Percentiles rank a stretch among this genome's conserved stretches.
phyloP scores from a whole-genome alignment of 1,140 invertebrate species.

The Zaprionus nigranus region DNA sequence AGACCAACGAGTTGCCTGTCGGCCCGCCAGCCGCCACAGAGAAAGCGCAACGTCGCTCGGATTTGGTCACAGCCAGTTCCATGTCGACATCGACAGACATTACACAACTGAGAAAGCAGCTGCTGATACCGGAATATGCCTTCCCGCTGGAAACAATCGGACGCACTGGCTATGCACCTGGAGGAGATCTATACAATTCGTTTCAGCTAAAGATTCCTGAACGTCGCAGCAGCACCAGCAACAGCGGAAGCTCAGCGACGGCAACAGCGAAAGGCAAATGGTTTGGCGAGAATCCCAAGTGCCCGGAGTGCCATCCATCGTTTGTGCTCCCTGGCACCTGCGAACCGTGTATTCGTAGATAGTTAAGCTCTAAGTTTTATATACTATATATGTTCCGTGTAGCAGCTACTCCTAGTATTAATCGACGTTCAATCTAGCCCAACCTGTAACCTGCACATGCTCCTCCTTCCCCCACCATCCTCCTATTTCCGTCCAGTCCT shows the following conservation, averaged over 20 bases:
- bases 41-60: conserved; percentile 53
- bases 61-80: conserved; percentile 38
- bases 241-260: conserved; percentile 22
- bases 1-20: conserved; percentile 51
- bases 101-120: conserved; percentile 72
- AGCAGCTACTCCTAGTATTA: conserved; percentile 56
- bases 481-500: conserved; percentile 4
- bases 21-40: background rate
- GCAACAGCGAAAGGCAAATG: conserved; percentile 70
- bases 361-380: conserved; percentile 45
- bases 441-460: background rate
- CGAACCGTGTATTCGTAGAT: conserved; percentile 86
- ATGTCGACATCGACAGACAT: conserved; percentile 59
- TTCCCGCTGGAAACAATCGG: conserved; percentile 85
- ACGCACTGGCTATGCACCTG: conserved; percentile 86
- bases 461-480: conserved; percentile 25
- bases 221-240: conserved; percentile 63
- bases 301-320: conserved; percentile 87
- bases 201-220: conserved; percentile 86
- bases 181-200: conserved; percentile 85
- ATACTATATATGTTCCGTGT: conserved; percentile 13
- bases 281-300: conserved; percentile 86
- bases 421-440: conserved; percentile 35
- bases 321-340: conserved; percentile 86
- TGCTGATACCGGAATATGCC: conserved; percentile 86